Percentiles rank a stretch among this genome's conserved stretches.
Conservation (phyloP, 2,797 vertebrate species). For the Pteropus rufus region DNA sequence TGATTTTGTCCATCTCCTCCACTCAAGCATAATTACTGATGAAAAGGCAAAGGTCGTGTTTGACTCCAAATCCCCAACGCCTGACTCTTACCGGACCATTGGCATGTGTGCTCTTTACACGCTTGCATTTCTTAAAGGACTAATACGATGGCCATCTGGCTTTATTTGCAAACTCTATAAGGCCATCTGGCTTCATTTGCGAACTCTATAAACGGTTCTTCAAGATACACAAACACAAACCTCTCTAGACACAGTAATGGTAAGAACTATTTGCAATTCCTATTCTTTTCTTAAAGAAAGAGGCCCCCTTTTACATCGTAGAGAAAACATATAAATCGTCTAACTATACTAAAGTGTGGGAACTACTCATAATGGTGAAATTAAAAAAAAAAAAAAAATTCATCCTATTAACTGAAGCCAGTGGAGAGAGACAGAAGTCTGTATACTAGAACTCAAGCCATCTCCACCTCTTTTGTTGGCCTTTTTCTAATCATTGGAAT, state of each 20-base stretch:
- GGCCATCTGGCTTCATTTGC: background rate
- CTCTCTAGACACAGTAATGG: background rate
- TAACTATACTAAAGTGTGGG: background rate
- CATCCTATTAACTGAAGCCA: slow-evolving; percentile 41
- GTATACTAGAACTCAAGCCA: background rate
- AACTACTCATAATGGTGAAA: background rate
- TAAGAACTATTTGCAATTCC: background rate
- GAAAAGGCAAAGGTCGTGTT: background rate
- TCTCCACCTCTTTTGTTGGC: slow-evolving; percentile 47
- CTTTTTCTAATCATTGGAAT: slow-evolving; percentile 65
- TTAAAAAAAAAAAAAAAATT: background rate
- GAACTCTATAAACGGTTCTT: background rate
- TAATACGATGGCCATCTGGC: background rate
- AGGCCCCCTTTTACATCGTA: background rate
- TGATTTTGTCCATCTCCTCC: background rate
- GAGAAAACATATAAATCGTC: background rate
- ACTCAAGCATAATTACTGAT: background rate
- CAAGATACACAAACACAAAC: background rate
- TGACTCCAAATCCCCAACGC: background rate
- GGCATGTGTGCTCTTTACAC: background rate
- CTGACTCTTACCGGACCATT: background rate
- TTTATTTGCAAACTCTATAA: background rate
- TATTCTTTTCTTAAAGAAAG: background rate
- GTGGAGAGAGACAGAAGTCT: slow-evolving; percentile 5
- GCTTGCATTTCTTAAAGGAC: background rate